Conservation (phyloP, 2,113 vertebrate species). For the Sceloporus undulatus region DNA sequence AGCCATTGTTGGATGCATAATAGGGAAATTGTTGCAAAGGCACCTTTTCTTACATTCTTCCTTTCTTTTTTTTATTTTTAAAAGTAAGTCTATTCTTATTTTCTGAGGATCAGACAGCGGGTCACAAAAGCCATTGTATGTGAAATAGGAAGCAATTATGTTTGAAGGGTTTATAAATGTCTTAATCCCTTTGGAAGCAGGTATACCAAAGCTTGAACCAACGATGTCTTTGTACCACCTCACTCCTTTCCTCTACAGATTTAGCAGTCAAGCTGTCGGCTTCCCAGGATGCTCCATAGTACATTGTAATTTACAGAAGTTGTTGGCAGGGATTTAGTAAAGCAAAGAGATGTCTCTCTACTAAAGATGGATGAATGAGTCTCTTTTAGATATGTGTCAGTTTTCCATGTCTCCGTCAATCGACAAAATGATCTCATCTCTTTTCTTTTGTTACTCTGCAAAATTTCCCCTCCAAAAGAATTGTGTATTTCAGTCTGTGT, state of each 20-base stretch:
- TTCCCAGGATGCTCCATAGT: not conserved
- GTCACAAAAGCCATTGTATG: conserved; percentile 29
- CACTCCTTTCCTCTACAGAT: conserved; percentile 5
- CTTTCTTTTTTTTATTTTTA: not conserved
- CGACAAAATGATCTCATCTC: too few species aligned
- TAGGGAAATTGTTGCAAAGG: not conserved
- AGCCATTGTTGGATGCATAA: conserved; percentile 19
- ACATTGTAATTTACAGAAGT: not conserved
- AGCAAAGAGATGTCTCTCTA: not conserved
- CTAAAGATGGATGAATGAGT: not conserved
- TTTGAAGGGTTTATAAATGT: not conserved
- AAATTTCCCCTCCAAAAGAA: too few species aligned
- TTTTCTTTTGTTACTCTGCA: too few species aligned
- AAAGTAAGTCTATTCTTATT: conserved; percentile 13
- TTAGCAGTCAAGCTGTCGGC: not conserved
- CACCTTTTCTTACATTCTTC: not conserved
- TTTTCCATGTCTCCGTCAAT: not conserved
- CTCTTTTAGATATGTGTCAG: not conserved
- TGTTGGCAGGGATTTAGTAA: conserved; percentile 8
- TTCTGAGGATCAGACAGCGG: not conserved
- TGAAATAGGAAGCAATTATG: conserved; percentile 30
- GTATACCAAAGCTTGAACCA: not conserved
- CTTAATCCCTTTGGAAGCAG: conserved; percentile 2
- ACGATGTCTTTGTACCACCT: not conserved
- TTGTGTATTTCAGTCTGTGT: too few species aligned